Percentiles rank a stretch among this genome's conserved stretches.
Conservation (phyloP, 1,140 invertebrate species). For the Gryllus bimaculatus region DNA sequence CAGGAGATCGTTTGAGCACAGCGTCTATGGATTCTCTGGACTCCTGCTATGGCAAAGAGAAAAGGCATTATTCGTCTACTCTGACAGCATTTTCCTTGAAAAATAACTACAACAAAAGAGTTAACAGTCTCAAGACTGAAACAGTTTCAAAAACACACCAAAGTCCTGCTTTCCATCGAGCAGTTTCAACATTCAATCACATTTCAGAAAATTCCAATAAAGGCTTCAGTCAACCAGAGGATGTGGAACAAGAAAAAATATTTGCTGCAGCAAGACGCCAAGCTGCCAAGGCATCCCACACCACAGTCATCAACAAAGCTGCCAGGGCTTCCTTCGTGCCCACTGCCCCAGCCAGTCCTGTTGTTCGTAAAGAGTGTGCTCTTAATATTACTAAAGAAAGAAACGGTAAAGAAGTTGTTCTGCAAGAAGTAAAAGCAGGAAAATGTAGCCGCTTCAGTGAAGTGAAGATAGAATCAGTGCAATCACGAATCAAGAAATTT, state of each 20-base stretch:
- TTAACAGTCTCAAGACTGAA: slow-evolving; percentile 28
- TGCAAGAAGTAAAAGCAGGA: slow-evolving; percentile 42
- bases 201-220: neutral
- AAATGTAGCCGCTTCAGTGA: slow-evolving; percentile 42
- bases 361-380: neutral
- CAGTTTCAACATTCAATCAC: slow-evolving; percentile 1
- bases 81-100: slow-evolving; percentile 37
- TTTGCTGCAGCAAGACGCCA: neutral
- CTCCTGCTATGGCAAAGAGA: slow-evolving; percentile 2
- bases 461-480: slow-evolving; percentile 44
- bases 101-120: no score
- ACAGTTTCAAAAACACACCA: neutral
- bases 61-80: slow-evolving; percentile 29
- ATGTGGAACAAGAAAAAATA: neutral
- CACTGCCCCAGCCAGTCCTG: no score
- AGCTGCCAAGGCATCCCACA: slow-evolving; percentile 16
- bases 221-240: neutral
- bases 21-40: slow-evolving; percentile 40
- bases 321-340: slow-evolving; percentile 10
- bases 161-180: neutral
- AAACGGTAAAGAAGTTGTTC: slow-evolving; percentile 41
- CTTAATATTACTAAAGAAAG: slow-evolving; percentile 23
- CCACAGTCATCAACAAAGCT: slow-evolving; percentile 17
- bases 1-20: slow-evolving; percentile 45
- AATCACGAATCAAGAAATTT: slow-evolving; percentile 41